Conservation (phyloP, 2,797 vertebrate genomes). For the Carcharodon carcharias region DNA sequence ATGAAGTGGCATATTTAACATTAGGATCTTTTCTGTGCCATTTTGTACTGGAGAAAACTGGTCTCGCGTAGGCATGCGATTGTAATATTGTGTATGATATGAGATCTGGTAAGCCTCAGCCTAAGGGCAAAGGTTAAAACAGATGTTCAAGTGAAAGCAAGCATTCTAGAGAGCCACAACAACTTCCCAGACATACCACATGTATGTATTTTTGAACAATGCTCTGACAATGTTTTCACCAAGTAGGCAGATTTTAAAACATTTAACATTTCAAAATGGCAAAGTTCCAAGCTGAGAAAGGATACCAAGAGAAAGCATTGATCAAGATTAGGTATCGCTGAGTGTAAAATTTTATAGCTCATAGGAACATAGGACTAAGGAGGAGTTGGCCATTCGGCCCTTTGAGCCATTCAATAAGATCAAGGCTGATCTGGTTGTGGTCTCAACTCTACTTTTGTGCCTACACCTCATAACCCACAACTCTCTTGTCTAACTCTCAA, state of each 20-base stretch:
- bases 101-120: not conserved
- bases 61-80: not conserved
- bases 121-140: not conserved
- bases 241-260: no score
- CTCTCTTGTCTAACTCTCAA: no score
- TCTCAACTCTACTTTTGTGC: no score
- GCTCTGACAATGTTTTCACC: not conserved
- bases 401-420: no score
- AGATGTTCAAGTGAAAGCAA: not conserved
- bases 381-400: no score
- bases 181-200: not conserved
- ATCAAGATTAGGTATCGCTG: no score
- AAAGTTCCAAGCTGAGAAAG: no score
- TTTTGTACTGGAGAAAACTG: not conserved
- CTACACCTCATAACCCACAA: no score
- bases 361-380: no score
- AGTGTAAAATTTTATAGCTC: not conserved
- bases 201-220: not conserved
- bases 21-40: not conserved
- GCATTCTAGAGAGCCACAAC: not conserved
- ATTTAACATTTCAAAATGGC: no score
- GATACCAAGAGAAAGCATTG: no score
- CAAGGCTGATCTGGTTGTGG: no score
- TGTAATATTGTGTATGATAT: not conserved
- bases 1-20: not conserved